These are phyloP conservation scores for Ashinkailepas kermadecensis DNA, from an alignment of 2,888 invertebrate species.

Conservation along the genomic window DNA sequence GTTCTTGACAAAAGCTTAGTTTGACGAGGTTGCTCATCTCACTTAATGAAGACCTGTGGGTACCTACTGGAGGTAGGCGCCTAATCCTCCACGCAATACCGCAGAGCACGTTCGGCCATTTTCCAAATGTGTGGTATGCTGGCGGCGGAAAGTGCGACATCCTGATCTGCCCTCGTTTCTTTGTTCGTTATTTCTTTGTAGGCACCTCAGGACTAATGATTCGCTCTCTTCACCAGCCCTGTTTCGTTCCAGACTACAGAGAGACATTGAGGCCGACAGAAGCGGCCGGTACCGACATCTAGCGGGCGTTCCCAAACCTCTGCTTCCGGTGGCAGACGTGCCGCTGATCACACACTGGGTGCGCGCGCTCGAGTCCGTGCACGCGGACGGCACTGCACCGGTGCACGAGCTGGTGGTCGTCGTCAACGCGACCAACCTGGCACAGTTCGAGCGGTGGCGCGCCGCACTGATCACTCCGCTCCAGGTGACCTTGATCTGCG, in stretches of 20 bases:
- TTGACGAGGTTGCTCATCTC: no score
- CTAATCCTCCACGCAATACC: no score
- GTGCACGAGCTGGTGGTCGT: not conserved
- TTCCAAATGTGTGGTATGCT: no score
- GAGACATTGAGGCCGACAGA: not conserved
- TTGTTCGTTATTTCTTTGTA: no score
- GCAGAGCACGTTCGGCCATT: no score
- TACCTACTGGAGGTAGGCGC: no score
- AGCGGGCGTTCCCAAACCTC: conserved; percentile 1
- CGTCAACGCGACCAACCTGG: not conserved
- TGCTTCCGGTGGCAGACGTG: not conserved
- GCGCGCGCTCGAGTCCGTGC: not conserved
- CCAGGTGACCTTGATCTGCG: conserved; percentile 28
- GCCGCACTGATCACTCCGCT: not conserved
- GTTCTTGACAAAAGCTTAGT: no score
- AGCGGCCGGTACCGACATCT: not conserved
- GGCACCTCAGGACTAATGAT: no score
- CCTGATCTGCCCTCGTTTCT: no score
- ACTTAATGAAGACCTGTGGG: no score
- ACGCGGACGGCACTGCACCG: not conserved
- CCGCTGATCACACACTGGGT: not conserved
- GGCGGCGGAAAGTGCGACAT: no score
- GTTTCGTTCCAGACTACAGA: not conserved
- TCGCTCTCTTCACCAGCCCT: no score
- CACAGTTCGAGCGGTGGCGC: not conserved